These are phyloP conservation scores for Drosophila rufa DNA, from an alignment of 1,140 invertebrate genomes.

Conservation along the genomic window DNA sequence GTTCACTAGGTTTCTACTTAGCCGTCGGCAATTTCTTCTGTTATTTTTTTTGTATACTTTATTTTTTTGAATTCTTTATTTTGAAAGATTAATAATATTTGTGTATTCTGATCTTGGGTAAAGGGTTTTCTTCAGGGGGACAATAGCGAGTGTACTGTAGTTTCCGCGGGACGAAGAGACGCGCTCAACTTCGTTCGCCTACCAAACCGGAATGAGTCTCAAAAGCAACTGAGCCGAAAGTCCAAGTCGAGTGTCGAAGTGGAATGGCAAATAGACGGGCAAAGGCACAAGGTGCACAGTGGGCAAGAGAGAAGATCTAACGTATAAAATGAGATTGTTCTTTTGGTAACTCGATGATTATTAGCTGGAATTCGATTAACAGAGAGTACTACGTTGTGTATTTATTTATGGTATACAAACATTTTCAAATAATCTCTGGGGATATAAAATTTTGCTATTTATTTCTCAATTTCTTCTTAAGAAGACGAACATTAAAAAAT, in stretches of 20 bases:
- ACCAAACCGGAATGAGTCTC: conserved; percentile 81
- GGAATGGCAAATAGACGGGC: conserved; percentile 26
- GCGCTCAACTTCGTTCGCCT: conserved; percentile 70
- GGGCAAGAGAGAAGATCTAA: background rate
- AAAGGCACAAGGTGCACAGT: conserved; percentile 7
- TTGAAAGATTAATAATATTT: conserved; percentile 2
- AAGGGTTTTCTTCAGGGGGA: background rate
- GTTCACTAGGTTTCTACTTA: conserved; percentile 17
- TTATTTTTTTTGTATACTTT: conserved; percentile 29
- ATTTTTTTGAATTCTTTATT: conserved; percentile 17
- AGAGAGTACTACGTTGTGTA: no score
- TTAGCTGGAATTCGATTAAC: no score
- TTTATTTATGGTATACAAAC: no score
- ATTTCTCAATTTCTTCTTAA: no score
- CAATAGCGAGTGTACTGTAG: conserved; percentile 34
- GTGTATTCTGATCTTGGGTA: conserved; percentile 25
- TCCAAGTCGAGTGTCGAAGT: conserved; percentile 37
- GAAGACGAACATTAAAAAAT: no score
- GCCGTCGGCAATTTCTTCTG: conserved; percentile 36
- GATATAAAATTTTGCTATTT: no score
- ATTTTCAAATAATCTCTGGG: no score
- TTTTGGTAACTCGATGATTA: no score
- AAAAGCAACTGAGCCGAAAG: conserved; percentile 46
- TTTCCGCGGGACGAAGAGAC: conserved; percentile 55
- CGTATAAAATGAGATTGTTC: background rate